These are phyloP conservation scores for Gobio gobio DNA, from an alignment of 2,113 vertebrate genomes.

Conservation along the genomic window DNA sequence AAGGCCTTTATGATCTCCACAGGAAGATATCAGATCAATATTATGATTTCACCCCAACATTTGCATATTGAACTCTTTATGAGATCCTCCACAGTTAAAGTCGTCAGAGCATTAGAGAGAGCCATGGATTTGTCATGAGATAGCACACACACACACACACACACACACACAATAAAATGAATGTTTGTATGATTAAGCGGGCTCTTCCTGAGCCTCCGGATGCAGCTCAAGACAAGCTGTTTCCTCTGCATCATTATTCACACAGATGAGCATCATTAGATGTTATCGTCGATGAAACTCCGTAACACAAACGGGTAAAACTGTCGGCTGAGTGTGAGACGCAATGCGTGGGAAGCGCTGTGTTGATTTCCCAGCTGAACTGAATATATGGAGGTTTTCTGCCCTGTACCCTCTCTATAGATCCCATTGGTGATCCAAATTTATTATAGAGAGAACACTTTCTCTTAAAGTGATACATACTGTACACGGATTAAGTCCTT, in stretches of 20 bases:
- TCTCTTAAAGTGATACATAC: neutral
- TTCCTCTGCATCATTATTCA: conserved; percentile 40
- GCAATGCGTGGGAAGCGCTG: conserved; percentile 14
- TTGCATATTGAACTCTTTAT: conserved; percentile 51
- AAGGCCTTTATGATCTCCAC: neutral
- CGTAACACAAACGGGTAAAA: conserved; percentile 43
- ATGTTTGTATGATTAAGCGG: conserved; percentile 39
- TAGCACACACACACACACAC: neutral
- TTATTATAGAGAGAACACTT: conserved; percentile 2
- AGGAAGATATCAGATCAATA: conserved; percentile 39
- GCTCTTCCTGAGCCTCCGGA: conserved; percentile 8
- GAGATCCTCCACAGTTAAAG: neutral
- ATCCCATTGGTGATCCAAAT: neutral
- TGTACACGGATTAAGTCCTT: neutral
- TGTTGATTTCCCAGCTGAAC: conserved; percentile 46
- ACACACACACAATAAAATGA: neutral
- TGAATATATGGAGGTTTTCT: conserved; percentile 22
- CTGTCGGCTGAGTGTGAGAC: conserved; percentile 1
- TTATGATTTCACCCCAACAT: conserved; percentile 40
- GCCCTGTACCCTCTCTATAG: conserved; percentile 1
- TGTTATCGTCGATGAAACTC: conserved; percentile 50
- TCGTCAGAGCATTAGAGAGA: neutral
- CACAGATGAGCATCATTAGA: conserved; percentile 55
- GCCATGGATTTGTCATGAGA: conserved; percentile 7
- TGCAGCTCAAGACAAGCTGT: conserved; percentile 34